Evolutionary conservation across 2,113 vertebrate species (phyloP).

Genomic region (Rissa tridactyla): DNA sequence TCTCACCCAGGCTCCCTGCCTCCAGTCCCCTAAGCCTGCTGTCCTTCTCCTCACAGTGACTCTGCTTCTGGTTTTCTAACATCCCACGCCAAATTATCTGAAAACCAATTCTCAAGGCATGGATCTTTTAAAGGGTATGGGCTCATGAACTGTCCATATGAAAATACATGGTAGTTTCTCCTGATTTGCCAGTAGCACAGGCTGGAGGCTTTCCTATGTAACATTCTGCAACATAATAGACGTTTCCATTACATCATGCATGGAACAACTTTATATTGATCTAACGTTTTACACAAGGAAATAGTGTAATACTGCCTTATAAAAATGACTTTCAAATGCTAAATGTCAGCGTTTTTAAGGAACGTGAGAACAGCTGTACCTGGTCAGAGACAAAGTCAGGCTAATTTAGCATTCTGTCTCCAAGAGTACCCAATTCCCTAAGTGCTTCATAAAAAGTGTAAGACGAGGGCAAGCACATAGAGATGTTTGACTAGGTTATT

Average conservation of each 20-base stretch:
- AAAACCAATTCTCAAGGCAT: not conserved
- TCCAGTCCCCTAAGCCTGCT: not conserved
- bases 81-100: not conserved
- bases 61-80: not conserved
- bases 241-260: conserved; percentile 35
- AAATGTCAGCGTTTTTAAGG: conserved; percentile 55
- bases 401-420: conserved; percentile 43
- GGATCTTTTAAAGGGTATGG: not conserved
- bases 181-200: not conserved
- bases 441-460: conserved; percentile 27
- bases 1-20: not conserved
- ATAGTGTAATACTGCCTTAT: conserved; percentile 35
- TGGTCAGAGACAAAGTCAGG: conserved; percentile 49
- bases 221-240: not conserved
- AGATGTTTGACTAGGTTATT: not conserved
- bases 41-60: not conserved
- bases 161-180: not conserved
- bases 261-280: conserved; percentile 40
- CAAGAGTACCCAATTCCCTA: conserved; percentile 24
- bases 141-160: not conserved
- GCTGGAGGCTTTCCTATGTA: not conserved
- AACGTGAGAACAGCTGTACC: conserved; percentile 47
- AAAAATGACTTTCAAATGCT: conserved; percentile 49
- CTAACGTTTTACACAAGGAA: conserved; percentile 39
- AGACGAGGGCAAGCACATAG: not conserved